Evolutionary conservation across 1,140 invertebrate genomes (phyloP).

Genomic region (Brachionus sp.): DNA sequence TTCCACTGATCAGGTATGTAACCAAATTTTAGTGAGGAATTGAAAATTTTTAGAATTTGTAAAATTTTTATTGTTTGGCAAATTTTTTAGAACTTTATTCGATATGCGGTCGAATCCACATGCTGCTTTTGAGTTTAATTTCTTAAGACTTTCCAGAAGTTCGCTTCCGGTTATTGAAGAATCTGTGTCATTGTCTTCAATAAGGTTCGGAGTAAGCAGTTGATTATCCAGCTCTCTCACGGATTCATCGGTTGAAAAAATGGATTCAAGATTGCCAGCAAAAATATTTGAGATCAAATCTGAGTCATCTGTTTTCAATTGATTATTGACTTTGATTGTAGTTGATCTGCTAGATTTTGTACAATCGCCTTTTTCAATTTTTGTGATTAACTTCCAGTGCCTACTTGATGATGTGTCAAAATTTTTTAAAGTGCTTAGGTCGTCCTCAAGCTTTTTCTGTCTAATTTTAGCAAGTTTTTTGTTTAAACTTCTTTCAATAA

Average conservation of each 20-base stretch:
- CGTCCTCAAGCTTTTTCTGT: neutral
- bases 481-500: neutral
- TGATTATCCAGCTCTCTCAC: neutral
- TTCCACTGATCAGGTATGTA: constrained; percentile 44
- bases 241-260: neutral
- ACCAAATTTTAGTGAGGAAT: neutral
- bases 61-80: neutral
- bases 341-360: neutral
- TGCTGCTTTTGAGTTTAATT: neutral
- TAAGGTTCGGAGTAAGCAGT: neutral
- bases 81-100: constrained; percentile 5
- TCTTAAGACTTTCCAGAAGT: neutral
- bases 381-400: neutral
- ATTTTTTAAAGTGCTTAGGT: neutral
- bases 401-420: neutral
- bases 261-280: neutral
- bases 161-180: neutral
- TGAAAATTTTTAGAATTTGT: neutral
- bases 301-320: neutral
- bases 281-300: neutral
- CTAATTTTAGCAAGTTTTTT: neutral
- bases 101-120: neutral
- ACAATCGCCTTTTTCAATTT: neutral
- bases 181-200: neutral
- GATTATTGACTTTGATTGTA: neutral